Percentiles rank a stretch among this genome's conserved stretches.
Evolutionary conservation across 2,797 vertebrate genomes (phyloP).

Genomic region (Capromys pilorides): DNA sequence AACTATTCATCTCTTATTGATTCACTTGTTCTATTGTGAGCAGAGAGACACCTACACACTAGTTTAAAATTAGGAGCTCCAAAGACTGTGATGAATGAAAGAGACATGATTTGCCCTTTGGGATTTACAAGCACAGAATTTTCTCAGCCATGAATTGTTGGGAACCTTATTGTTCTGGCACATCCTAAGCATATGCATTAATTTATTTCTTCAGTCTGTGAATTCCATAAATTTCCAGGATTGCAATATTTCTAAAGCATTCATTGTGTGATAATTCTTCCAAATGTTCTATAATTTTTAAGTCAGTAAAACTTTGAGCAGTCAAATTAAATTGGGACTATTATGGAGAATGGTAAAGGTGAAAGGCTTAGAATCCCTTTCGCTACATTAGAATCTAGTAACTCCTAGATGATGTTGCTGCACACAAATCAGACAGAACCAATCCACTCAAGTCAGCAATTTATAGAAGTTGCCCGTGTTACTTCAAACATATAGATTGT

Average conservation of each 20-base stretch:
- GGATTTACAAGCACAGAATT: slow-evolving; percentile 67
- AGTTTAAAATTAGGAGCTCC: slow-evolving; percentile 78
- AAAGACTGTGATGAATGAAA: slow-evolving; percentile 75
- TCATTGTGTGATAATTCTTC: slow-evolving; percentile 38
- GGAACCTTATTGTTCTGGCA: slow-evolving; percentile 37
- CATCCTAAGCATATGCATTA: slow-evolving; percentile 62
- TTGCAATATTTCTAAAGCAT: neutral
- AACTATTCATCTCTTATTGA: slow-evolving; percentile 81
- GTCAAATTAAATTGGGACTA: slow-evolving; percentile 37
- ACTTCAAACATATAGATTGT: neutral
- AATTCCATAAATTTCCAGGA: neutral
- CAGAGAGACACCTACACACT: slow-evolving; percentile 70
- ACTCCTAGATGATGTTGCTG: neutral
- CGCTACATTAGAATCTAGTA: slow-evolving; percentile 22
- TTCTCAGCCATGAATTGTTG: slow-evolving; percentile 58
- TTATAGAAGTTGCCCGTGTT: neutral
- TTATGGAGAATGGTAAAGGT: neutral
- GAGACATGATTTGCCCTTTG: slow-evolving; percentile 64
- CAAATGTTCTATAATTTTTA: slow-evolving; percentile 48
- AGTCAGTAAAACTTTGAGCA: slow-evolving; percentile 48
- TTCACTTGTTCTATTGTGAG: slow-evolving; percentile 78
- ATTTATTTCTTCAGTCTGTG: slow-evolving; percentile 65
- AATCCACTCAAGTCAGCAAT: neutral
- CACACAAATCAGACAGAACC: neutral
- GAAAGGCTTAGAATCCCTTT: slow-evolving; percentile 19